Base-by-base conservation (phyloP, 2,113 vertebrate species). In the Seriola rivoliana region DNA sequence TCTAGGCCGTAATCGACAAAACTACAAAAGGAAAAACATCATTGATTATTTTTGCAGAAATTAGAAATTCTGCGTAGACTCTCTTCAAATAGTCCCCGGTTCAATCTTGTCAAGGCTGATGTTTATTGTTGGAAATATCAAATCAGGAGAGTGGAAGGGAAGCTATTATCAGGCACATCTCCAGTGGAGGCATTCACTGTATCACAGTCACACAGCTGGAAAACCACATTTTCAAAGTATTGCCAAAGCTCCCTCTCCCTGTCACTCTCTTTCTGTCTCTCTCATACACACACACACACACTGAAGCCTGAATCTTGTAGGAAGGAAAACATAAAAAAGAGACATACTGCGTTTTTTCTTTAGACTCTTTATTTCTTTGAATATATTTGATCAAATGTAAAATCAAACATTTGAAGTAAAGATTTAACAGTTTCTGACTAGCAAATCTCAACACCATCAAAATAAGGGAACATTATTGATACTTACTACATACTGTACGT, bases 371-470 rank as follows among this genome's bases (percentile, higher is more conserved):
- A 94, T 94, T 95, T 92, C 81, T 94, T 93, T 90, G 96, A 97
- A 98, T 97, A 98, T 97, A 98, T 97, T 96, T 97, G 95, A 96
- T 97, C 96, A 97, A 98, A 98, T 97, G 97, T 96, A 94, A 96
- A 98, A 97, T 96, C 96, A 96, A 97, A 97, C 96, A 97, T 97
- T 97, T 97, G 96, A 97, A 97, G 90, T 96, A 96, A 96, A 97
- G 96, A 98, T 98, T 96, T 96, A 97, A 98, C 97, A 96, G 96
- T 97, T 97, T 97, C 96, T 97, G 96, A 96, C 96, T 97, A 98
- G 96, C 97, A 98, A 99, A 99, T 95, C 95, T 97, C 97, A 98
- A 97, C 97, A 97, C 97, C 97, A 97, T 97, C 95, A 98, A 99
- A 99, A 96, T 96, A 97, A 97, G 96, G 96, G 95, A 96, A 98